Conservation (phyloP, 1,140 invertebrate species). For the Drosophila nasuta region DNA sequence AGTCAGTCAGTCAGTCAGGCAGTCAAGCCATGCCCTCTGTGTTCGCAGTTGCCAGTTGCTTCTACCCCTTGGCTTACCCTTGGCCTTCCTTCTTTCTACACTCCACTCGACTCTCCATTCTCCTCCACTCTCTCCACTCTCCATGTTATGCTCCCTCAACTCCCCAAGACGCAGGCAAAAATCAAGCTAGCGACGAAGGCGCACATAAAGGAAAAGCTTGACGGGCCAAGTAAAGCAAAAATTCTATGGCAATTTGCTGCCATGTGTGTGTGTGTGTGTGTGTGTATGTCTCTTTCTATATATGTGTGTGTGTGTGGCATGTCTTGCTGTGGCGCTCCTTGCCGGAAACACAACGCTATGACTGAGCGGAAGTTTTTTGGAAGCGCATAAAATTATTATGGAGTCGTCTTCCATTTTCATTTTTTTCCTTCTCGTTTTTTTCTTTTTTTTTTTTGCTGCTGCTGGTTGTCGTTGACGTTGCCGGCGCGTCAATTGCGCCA, state of each 20-base stretch:
- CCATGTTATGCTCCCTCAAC: no score
- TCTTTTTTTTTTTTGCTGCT: conserved; percentile 1
- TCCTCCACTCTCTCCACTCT: no score
- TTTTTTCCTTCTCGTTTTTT: conserved; percentile 1
- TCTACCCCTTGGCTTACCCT: conserved; percentile 3
- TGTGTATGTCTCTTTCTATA: conserved; percentile 44
- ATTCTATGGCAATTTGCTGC: conserved; percentile 74
- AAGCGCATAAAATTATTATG: conserved; percentile 83
- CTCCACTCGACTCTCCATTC: background rate
- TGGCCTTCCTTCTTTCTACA: background rate
- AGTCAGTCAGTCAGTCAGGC: conserved; percentile 43
- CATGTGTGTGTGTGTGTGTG: conserved; percentile 42
- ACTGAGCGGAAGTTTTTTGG: conserved; percentile 82
- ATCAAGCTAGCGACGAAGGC: conserved; percentile 62
- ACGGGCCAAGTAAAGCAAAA: conserved; percentile 60
- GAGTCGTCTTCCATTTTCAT: conserved; percentile 67
- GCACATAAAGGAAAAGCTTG: conserved; percentile 76
- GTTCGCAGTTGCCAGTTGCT: background rate
- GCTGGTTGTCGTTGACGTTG: conserved; percentile 10
- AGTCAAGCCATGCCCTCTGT: conserved; percentile 28
- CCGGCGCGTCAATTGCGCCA: conserved; percentile 72
- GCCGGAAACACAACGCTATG: conserved; percentile 78
- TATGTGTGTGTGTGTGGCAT: conserved; percentile 44
- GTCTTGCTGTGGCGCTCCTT: conserved; percentile 53
- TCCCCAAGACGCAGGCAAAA: conserved; percentile 48